These are phyloP conservation scores for Thecocarcelia acutangulata DNA, from an alignment of 2,888 invertebrate genomes.

Conservation along the genomic window DNA sequence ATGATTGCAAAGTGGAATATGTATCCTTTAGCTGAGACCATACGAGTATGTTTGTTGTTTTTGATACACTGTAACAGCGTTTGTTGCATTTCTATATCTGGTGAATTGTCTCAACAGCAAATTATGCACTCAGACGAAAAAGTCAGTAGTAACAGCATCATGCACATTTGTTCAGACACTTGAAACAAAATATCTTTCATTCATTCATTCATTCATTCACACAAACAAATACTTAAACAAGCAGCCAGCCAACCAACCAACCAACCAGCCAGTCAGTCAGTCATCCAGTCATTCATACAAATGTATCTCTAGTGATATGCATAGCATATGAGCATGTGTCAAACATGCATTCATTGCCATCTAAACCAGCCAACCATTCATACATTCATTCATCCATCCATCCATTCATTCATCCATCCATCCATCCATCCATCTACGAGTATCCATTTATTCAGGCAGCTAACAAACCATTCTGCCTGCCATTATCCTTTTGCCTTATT, in stretches of 20 bases:
- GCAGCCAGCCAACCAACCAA: slow-evolving; percentile 19
- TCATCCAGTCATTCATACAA: slow-evolving; percentile 26
- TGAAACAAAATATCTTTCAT: slow-evolving; percentile 20
- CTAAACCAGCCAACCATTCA: slow-evolving; percentile 40
- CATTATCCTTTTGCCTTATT: slow-evolving; percentile 26
- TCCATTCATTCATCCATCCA: slow-evolving; percentile 27
- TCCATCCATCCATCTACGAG: slow-evolving; percentile 4
- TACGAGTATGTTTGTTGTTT: slow-evolving; percentile 5
- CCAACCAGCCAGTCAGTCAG: slow-evolving; percentile 13
- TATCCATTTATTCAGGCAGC: slow-evolving; percentile 44
- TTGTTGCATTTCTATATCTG: slow-evolving; percentile 36
- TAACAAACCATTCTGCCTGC: slow-evolving; percentile 31
- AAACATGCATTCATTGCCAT: slow-evolving; percentile 42
- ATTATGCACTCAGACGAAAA: slow-evolving; percentile 73
- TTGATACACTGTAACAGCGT: slow-evolving; percentile 24
- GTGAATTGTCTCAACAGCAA: slow-evolving; percentile 67
- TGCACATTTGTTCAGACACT: slow-evolving; percentile 50
- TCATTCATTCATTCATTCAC: slow-evolving; percentile 46
- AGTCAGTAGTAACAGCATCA: slow-evolving; percentile 73
- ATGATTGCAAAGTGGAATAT: slow-evolving; percentile 7
- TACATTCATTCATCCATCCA: slow-evolving; percentile 29
- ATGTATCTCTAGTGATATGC: slow-evolving; percentile 37
- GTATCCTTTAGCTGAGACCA: not conserved
- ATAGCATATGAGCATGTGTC: slow-evolving; percentile 40
- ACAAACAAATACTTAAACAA: not conserved